phyloP scores from a whole-genome alignment of 2,113 vertebrate species.

The Festucalex cinctus region DNA sequence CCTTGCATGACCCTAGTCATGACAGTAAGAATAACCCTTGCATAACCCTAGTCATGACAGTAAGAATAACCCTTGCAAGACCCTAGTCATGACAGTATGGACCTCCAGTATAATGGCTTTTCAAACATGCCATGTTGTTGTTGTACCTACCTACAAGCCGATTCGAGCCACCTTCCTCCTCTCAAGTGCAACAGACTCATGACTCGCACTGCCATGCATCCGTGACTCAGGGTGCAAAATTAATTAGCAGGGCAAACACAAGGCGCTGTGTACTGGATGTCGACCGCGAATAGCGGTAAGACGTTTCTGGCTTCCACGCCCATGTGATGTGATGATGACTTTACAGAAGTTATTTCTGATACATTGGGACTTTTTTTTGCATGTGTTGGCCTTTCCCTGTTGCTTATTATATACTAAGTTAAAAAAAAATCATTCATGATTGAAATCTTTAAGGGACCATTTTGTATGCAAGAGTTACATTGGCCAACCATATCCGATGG shows the following conservation, averaged over 20 bases:
- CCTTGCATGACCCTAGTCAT: no score
- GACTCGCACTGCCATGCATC: background rate
- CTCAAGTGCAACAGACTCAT: background rate
- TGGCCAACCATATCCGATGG: no score
- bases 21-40: no score
- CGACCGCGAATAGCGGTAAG: background rate
- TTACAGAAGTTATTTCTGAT: background rate
- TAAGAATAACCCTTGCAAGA: no score
- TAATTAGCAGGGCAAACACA: background rate
- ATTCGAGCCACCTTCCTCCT: no score
- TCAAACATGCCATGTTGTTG: background rate
- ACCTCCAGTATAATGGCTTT: no score
- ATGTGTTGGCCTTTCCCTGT: background rate
- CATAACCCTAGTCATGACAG: no score
- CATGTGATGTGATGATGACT: conserved; percentile 15
- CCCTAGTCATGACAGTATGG: no score
- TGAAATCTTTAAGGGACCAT: no score
- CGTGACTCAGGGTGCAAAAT: background rate
- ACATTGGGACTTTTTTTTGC: background rate
- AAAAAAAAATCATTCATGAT: background rate
- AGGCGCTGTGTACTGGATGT: background rate
- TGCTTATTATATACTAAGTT: background rate
- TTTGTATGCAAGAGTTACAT: no score
- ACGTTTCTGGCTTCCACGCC: background rate
- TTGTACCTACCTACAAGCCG: background rate